Base-by-base conservation (phyloP, 2,888 invertebrate species). In the Drosophila neotestacea region DNA sequence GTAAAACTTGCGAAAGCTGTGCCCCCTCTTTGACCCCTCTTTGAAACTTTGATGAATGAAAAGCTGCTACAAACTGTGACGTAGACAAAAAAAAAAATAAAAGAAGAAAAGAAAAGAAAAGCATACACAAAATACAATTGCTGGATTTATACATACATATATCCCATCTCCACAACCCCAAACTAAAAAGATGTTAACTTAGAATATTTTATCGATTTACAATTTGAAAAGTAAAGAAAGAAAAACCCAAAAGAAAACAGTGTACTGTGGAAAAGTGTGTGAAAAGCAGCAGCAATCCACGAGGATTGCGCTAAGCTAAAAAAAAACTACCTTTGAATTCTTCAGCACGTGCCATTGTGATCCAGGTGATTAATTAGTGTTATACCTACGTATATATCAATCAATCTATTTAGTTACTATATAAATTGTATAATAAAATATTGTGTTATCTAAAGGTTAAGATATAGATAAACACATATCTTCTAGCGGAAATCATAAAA, bases 261-360 rank as follows among this genome's bases (percentile, higher is more conserved):
- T 54, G 41, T 32, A 22, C 32, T 38, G 67, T 52, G 38, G n/a
- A 30, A 27, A 28, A 52, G 62, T 62, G 44, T 36, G 39, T 61
- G 52, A 30, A 60, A 38, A 56, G 61, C 38, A 34, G 48, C 60
- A 38, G 62, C 76, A 81, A 63, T 70, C 66, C 56, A 27, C 7
- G 46, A 71, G 77, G 81, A 73, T 77, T 81, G 75, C 72, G 47
- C 67, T 46, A 58, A 63, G 28, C 61, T 62, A 74, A 69, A 42
- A 42, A 32, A 62, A 61, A 65, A n/a, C 50, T 27, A 72, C 68
- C 69, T 85, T 88, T 89, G 84, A 90, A 91, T 90, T 90, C 91
- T 91, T 90, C 91, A 90, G 85, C 88, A 88, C 88, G 92, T 92
- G 92, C 90, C 92, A 92, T 91, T 85, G 79, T 82, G 89, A 90